Base-by-base conservation (phyloP, 2,888 invertebrate genomes). In the Halictus ligatus region DNA sequence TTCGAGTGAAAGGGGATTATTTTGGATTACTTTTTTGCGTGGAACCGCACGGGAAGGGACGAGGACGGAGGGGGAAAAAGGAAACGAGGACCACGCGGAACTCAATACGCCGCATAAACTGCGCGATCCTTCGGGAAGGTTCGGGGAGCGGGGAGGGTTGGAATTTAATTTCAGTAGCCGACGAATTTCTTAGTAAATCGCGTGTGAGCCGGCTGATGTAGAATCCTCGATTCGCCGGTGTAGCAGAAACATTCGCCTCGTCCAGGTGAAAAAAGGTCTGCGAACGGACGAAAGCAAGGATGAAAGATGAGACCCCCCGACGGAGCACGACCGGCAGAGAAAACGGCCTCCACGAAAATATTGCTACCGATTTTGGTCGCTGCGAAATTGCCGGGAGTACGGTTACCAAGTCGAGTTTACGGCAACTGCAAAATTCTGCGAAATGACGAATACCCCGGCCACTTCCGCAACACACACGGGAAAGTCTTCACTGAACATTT, bases 101-200 rank as follows among this genome's bases (percentile, higher is more conserved):
- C 91, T 92, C 91, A 89, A 92, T 91, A 91, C 89, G 87, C 80
- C 86, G 89, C 89, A 88, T 89, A 89, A 91, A 91, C 89, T 89
- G 77, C 73, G 60, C 73, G 76, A 76, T 75, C 60, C 76, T 69
- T 40, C 25, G 58, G 29, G 76, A n/a, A 71, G 50, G 80, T 46
- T 73, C 83, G 72, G 84, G 73, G 77, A 72, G 46, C 71, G 67
- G 84, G 46, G 74, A 78, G 77, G 80, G 86, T 80, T 82, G 90
- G 90, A 91, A 91, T 92, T 92, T 90, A 92, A 92, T 92, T 92
- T 92, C 92, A 91, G 92, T 92, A 90, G 91, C 89, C 89, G 88
- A 90, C 90, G 91, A 92, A 92, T 92, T 92, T 92, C 92, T 92
- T 89, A 84, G 91, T 84, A 85, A 90, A 92, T 91, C 91, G 90